Conservation (phyloP, 2,797 vertebrate genomes). For the Typhlichthys subterraneus region DNA sequence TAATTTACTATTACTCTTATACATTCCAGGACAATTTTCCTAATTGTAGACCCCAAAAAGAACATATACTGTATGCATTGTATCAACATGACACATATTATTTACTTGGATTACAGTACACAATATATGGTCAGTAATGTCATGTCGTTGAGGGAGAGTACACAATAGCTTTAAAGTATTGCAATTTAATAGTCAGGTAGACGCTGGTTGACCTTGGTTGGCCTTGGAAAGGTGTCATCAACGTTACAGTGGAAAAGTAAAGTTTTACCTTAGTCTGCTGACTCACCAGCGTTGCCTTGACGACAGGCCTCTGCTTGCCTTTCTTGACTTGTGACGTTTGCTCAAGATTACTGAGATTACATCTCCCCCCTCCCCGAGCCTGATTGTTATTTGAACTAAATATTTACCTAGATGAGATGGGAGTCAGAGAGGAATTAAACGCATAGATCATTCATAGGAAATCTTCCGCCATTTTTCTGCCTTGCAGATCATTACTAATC, state of each 20-base stretch:
- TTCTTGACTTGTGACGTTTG: slow-evolving; percentile 59
- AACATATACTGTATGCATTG: too few relatives aligned
- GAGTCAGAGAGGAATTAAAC: slow-evolving; percentile 50
- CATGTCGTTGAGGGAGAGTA: too few relatives aligned
- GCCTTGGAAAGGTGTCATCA: not conserved
- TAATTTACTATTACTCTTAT: too few relatives aligned
- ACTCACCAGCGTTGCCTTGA: slow-evolving; percentile 37
- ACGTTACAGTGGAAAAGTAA: not conserved
- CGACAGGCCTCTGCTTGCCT: slow-evolving; percentile 13
- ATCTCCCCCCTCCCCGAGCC: slow-evolving; percentile 35
- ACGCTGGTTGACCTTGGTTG: too few relatives aligned
- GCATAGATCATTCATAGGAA: slow-evolving; percentile 33
- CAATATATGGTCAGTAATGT: too few relatives aligned
- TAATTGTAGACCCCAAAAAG: too few relatives aligned
- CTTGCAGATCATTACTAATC: slow-evolving; percentile 49
- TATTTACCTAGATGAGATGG: slow-evolving; percentile 58
- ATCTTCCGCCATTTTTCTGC: slow-evolving; percentile 41
- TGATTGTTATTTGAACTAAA: slow-evolving; percentile 70
- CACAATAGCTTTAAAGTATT: too few relatives aligned
- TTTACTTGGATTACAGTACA: too few relatives aligned
- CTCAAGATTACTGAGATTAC: slow-evolving; percentile 54
- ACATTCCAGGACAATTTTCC: too few relatives aligned
- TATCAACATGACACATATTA: too few relatives aligned
- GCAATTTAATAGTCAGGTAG: too few relatives aligned
- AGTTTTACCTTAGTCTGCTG: slow-evolving; percentile 12